These are phyloP conservation scores for Danaus melanippus DNA, from an alignment of 1,140 invertebrate genomes.

Conservation along the genomic window DNA sequence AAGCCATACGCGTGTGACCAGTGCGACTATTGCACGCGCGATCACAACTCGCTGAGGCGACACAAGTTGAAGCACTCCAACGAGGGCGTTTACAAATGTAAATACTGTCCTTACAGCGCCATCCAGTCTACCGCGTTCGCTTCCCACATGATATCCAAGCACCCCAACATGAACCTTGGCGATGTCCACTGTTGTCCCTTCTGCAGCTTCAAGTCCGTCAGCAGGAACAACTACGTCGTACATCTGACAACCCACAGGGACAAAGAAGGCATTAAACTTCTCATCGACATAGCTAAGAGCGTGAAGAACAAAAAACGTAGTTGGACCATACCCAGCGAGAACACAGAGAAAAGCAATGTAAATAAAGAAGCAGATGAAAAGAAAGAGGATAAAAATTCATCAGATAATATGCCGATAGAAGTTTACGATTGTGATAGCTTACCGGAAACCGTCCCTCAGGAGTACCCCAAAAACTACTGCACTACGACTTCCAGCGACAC, in stretches of 20 bases:
- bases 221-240: conserved; percentile 67
- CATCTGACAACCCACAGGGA: conserved; percentile 61
- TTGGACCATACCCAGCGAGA: conserved; percentile 59
- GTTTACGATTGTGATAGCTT: conserved; percentile 60
- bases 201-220: conserved; percentile 72
- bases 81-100: conserved; percentile 80
- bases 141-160: conserved; percentile 73
- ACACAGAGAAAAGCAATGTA: conserved; percentile 25
- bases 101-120: conserved; percentile 78
- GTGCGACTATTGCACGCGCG: conserved; percentile 83
- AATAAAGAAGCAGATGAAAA: conserved; percentile 22
- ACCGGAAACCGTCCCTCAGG: conserved; percentile 44
- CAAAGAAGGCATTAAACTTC: conserved; percentile 49
- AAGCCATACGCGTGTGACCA: conserved; percentile 86
- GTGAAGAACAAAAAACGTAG: conserved; percentile 43
- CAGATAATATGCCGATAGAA: conserved; percentile 55
- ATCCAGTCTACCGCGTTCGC: conserved; percentile 79
- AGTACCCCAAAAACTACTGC: conserved; percentile 51
- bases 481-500: conserved; percentile 28
- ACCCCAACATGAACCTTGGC: conserved; percentile 67
- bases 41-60: conserved; percentile 86
- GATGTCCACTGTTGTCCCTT: conserved; percentile 70
- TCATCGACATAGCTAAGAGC: conserved; percentile 48
- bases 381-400: conserved; percentile 38
- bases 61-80: conserved; percentile 85